Base-by-base conservation (phyloP, 2,797 vertebrate species). In the Sebastes steindachneri region DNA sequence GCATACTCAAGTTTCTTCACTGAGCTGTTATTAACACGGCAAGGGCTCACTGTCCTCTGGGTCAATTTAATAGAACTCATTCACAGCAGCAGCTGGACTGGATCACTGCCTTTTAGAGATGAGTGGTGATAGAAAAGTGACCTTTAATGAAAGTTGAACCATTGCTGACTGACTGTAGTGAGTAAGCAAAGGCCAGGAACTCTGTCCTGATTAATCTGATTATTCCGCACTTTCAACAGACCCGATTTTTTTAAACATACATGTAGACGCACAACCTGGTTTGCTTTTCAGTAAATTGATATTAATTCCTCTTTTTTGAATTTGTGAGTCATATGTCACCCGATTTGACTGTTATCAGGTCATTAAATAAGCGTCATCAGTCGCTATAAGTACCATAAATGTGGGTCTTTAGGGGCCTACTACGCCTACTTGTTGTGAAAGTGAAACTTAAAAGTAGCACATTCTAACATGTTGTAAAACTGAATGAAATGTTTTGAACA, bases 41-140 rank as follows among this genome's bases (percentile, higher is more conserved):
- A 82, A 81, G 35, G 65, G 68, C 80, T 89, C 29, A 28, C 35
- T 77, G 74, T 88, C 73, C 77, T 81, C 73, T 79, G 74, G 83
- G 77, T 84, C 78, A 60, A 25, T 85, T 82, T 84, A 79, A 85
- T 86, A 68, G 54, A 73, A 71, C 51, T 72, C 57, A 73, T 77
- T 67, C 63, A 75, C 58, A 37, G 80, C 59, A 26, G 79, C 69
- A 60, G 65, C 28, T 75, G 76, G 48, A 86, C 54, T 53, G 66
- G 45, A 79, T 76, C 41, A 19, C 68, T 79, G 71, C 33, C 72
- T 86, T 70, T 87, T 57, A 71, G 23, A 83, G 66, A 88, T 64
- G 8, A 37, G 63, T 28, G 31, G 5, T 35, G 79, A 79, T 69
- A 73, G 14, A 85, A 79, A 2, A 51, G 73, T 87, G 77, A 81